Percentiles rank a stretch among this genome's conserved stretches.
Evolutionary conservation across 2,888 invertebrate genomes (phyloP).

Genomic region (Asteroscopus sphinx): DNA sequence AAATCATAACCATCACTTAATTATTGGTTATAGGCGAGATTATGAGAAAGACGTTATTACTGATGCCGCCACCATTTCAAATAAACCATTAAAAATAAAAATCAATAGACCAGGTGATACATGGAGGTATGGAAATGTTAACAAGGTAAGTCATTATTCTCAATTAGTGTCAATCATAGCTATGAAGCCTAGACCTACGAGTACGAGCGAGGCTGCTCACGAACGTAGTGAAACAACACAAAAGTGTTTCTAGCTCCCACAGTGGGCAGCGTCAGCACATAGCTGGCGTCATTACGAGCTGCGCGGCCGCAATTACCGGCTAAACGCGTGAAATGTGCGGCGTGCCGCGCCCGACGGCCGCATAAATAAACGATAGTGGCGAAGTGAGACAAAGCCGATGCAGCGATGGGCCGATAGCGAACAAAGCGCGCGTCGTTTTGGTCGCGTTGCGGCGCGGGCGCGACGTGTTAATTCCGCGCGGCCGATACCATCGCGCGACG

Average conservation of each 20-base stretch:
- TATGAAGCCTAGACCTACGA: not conserved
- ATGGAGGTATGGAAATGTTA: not conserved
- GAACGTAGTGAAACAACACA: not conserved
- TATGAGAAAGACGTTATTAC: too few relatives aligned
- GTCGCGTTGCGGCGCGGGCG: constrained; percentile 52
- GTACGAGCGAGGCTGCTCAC: not conserved
- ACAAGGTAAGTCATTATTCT: not conserved
- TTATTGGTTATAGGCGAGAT: too few relatives aligned
- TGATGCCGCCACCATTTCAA: too few relatives aligned
- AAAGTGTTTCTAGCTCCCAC: not conserved
- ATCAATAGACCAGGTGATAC: not conserved
- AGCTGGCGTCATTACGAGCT: constrained; percentile 39
- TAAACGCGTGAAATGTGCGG: constrained; percentile 48
- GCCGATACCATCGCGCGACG: constrained; percentile 54
- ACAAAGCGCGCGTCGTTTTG: constrained; percentile 63
- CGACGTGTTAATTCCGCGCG: constrained; percentile 70
- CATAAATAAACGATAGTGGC: constrained; percentile 60
- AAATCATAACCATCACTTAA: too few relatives aligned
- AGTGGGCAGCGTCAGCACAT: constrained; percentile 15
- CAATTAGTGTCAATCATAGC: not conserved
- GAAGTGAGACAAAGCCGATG: constrained; percentile 59
- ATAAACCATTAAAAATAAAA: not conserved
- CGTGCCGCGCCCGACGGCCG: constrained; percentile 27
- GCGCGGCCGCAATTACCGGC: constrained; percentile 51
- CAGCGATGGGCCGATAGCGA: constrained; percentile 60